Evolutionary conservation across 1,140 invertebrate genomes (phyloP).

Genomic region (Drosophila punjabiensis): DNA sequence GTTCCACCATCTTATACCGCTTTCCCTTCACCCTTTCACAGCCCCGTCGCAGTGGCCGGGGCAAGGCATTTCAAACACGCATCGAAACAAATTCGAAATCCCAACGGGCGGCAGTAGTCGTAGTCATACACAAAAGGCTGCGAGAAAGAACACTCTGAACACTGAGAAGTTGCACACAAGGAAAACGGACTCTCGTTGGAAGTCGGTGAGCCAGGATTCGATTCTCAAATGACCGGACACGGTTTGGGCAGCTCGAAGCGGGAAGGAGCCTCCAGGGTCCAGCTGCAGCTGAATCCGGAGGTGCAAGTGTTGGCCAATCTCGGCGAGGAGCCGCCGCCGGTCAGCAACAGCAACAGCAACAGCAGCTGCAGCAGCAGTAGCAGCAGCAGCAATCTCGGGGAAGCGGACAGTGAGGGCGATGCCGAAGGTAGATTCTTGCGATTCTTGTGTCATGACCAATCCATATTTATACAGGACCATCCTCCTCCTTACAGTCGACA

Average conservation of each 20-base stretch:
- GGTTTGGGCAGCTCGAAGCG: neutral
- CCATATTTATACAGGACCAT: no score
- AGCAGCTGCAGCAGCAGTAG: neutral
- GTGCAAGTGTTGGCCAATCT: neutral
- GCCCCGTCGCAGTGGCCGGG: constrained; percentile 25
- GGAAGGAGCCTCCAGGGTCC: neutral
- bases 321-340: neutral
- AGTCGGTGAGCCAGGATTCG: constrained; percentile 4
- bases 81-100: constrained; percentile 49
- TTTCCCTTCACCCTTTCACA: no score
- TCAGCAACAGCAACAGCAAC: neutral
- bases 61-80: constrained; percentile 45
- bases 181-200: neutral
- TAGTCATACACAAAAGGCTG: neutral
- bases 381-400: constrained; percentile 6
- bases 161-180: neutral
- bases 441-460: neutral
- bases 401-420: constrained; percentile 15
- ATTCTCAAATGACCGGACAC: constrained; percentile 9
- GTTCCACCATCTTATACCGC: neutral
- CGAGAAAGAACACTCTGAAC: neutral
- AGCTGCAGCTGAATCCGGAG: neutral
- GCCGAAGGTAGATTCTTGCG: neutral
- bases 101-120: neutral
- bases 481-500: constrained; percentile 1